These are phyloP conservation scores for Saxidomus purpurata DNA, from an alignment of 1,140 invertebrate genomes.

Conservation along the genomic window DNA sequence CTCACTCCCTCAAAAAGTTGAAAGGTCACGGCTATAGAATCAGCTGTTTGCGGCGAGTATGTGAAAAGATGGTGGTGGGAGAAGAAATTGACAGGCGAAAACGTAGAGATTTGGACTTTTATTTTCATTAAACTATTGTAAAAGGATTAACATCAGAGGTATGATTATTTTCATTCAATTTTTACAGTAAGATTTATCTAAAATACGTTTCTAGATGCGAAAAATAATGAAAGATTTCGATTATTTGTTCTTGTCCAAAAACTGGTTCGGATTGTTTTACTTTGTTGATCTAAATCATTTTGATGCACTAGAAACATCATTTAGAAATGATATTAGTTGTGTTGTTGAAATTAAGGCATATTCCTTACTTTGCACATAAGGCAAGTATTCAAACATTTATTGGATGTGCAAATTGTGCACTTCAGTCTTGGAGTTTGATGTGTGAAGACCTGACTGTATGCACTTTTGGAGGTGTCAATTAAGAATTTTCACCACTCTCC, in stretches of 20 bases:
- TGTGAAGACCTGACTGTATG: too few relatives aligned
- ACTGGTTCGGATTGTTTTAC: neutral
- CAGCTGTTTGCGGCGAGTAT: slow-evolving; percentile 66
- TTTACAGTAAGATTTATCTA: neutral
- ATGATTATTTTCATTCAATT: neutral
- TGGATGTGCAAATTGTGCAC: too few relatives aligned
- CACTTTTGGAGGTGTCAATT: too few relatives aligned
- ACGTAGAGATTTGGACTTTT: neutral
- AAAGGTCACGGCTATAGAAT: slow-evolving; percentile 61
- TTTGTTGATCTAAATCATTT: neutral
- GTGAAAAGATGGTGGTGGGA: slow-evolving; percentile 15
- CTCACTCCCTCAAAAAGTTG: slow-evolving; percentile 60
- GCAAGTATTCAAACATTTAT: too few relatives aligned
- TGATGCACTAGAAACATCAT: too few relatives aligned
- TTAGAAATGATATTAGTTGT: too few relatives aligned
- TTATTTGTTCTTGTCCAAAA: neutral
- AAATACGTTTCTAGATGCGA: neutral
- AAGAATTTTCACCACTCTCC: too few relatives aligned
- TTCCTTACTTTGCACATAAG: too few relatives aligned
- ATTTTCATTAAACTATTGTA: neutral
- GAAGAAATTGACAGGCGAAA: slow-evolving; percentile 18
- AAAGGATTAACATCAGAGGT: slow-evolving; percentile 21
- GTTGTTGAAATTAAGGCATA: too few relatives aligned
- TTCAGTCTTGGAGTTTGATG: too few relatives aligned
- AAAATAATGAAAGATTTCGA: neutral